Evolutionary conservation across 1,140 invertebrate species (phyloP), one percentile per base, ranked within the genome.

Genomic region (Neocloeon triangulifer): DNA sequence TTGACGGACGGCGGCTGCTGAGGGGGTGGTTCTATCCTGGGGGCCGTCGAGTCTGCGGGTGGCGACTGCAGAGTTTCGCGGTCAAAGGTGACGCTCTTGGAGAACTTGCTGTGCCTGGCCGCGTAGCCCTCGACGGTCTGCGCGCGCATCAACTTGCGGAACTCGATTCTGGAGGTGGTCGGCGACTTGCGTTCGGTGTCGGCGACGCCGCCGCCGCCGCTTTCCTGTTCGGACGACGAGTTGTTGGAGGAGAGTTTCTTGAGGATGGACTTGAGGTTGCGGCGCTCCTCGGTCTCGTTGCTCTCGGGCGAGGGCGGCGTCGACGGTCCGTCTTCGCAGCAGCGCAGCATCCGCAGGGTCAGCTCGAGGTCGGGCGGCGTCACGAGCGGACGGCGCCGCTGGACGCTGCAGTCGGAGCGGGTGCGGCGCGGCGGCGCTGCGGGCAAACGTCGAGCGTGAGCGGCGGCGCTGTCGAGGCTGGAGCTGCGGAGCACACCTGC

Each of bases 61-160:
- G 76, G 75, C 43, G 75, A 79, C 38, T 72, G 71, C 44, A 82
- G 58, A 34, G 77, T 81, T 48, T 76, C 72, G 37, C 77, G 61
- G 51, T 84, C 76, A 55, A 84, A 84, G 31, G 79, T 84, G 30
- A 84, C 77, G 53, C 78, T 81, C 60, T 85, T 85, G 21, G 75
- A 66, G 46, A 85, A 66, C 50, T 84, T 85, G 34, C 75, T 75
- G 51, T 82, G 78, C 46, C 80, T 60, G 19, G 77, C 78, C 15
- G 74, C 79, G 51, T 81, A 85, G 26, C 79, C 81, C 39, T 51
- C 48, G 35, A 84, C 60, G 25, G 79, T 84, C 29, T 73, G 79
- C 20, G 77, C 74, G 42, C 69, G 54, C 55, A 80, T 73, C 20
- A 79, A 50, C 15, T 42, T 43, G 8, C 39, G 30, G 17, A 42